Base-by-base conservation (phyloP, 2,797 vertebrate genomes). In the Scleropages formosus region DNA sequence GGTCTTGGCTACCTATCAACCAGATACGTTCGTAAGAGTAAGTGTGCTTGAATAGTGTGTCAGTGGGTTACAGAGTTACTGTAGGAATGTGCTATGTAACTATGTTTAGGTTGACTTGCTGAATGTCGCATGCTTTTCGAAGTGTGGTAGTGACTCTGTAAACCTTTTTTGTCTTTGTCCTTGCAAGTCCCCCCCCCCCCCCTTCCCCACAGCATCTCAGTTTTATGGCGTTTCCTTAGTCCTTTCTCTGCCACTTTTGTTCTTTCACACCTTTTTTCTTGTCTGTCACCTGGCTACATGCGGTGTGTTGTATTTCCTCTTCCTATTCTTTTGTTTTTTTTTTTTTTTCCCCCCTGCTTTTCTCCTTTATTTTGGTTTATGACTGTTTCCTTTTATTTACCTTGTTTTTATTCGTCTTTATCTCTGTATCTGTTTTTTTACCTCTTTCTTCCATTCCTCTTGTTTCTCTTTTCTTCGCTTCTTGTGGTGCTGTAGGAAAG, bases 331-430 rank as follows among this genome's bases (percentile, higher is more conserved):
- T 59, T 26, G 59, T 49, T n/a, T n/a, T n/a, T n/a, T n/a, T n/a
- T 58, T 51, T 67, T 31, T 75, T 39, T 26, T 69, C 39, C 49
- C 15, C 53, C 65, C 74, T 49, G 76, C 47, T 49, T 18, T 18
- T 9, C 31, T 75, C 18, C 44, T 18, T 72, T 26, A 8, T 56
- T 77, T 64, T 75, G 62, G 18, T 73, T 73, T 69, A 61, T 53
- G 61, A 66, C 75, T 60, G 60, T 22, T 22, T 58, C 77, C 78
- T 53, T 58, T 82, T 69, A 77, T 16, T 2, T 53, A 80, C 51
- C 78, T 84, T 87, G 85, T 88, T 82, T 84, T 87, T 63, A 64
- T 69, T 68, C 8, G 0, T 44, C 12, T 8, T n/a, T 24, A 9
- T 31, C 31, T 7, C 1, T 13, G 9, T 27, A 4, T 74, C 22